Conservation (phyloP, 2,888 invertebrate genomes). For the Aplocera efformata region DNA sequence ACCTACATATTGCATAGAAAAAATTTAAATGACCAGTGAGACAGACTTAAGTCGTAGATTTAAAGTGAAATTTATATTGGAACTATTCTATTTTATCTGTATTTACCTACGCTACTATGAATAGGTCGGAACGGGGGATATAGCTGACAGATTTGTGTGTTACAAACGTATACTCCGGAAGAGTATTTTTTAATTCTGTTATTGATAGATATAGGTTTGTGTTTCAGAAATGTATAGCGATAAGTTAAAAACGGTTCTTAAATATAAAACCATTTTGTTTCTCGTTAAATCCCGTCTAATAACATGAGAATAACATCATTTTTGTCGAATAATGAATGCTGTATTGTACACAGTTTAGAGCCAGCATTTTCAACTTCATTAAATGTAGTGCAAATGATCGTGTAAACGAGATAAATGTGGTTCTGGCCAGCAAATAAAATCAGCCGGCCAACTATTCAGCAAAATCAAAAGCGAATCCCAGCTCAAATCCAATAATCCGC, state of each 20-base stretch:
- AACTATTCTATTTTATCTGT: constrained; percentile 63
- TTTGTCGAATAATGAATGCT: background rate
- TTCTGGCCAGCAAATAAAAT: constrained; percentile 1
- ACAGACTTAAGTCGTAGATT: constrained; percentile 52
- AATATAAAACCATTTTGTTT: background rate
- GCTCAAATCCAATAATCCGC: constrained; percentile 18
- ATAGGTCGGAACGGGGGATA: constrained; percentile 59
- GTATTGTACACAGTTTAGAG: background rate
- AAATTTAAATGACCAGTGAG: constrained; percentile 24
- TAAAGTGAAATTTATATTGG: constrained; percentile 66
- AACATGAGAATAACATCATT: background rate
- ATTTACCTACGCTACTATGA: constrained; percentile 60
- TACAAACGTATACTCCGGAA: constrained; percentile 58
- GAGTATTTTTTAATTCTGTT: constrained; percentile 43
- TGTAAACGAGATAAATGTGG: background rate
- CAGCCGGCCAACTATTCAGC: constrained; percentile 12
- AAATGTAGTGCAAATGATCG: background rate
- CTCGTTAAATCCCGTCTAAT: background rate
- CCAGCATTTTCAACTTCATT: background rate
- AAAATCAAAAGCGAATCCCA: constrained; percentile 14
- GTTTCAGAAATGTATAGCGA: constrained; percentile 31
- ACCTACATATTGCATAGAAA: constrained; percentile 66
- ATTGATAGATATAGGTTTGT: constrained; percentile 49
- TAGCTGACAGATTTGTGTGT: constrained; percentile 74
- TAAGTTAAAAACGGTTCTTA: constrained; percentile 2